Percentiles rank a stretch among this genome's conserved stretches.
Conservation (phyloP, 2,888 invertebrate genomes). For the Poecilobothrus nobilitatus region DNA sequence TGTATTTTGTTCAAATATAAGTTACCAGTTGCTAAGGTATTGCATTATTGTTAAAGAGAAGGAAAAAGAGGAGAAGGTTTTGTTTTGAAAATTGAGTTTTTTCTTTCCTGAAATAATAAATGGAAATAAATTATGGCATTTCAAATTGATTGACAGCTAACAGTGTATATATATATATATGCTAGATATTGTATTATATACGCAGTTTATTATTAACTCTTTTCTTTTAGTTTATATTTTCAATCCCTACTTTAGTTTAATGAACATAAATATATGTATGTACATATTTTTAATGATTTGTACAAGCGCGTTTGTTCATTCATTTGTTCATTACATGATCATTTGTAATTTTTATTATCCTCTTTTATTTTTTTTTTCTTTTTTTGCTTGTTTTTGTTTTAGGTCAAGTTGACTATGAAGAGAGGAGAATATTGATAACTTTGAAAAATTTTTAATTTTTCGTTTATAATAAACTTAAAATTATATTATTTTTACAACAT, state of each 20-base stretch:
- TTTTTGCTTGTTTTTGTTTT: too few species aligned
- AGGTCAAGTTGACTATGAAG: too few species aligned
- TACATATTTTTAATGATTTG: background rate
- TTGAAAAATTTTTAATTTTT: too few species aligned
- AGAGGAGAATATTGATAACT: too few species aligned
- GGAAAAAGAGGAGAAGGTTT: background rate
- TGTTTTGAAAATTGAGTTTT: background rate
- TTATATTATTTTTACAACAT: too few species aligned
- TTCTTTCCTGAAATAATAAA: background rate
- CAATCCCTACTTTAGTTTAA: background rate
- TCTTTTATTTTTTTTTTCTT: background rate
- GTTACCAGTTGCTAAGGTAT: too few species aligned
- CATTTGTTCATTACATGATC: background rate
- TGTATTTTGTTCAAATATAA: background rate
- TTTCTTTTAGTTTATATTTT: background rate
- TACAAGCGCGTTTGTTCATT: background rate
- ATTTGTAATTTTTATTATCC: background rate
- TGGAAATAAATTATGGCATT: background rate
- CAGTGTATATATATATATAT: too few species aligned
- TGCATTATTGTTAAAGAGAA: too few species aligned
- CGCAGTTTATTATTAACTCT: background rate
- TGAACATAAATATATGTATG: too few species aligned
- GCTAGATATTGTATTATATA: background rate
- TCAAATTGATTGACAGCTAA: background rate
- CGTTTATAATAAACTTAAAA: too few species aligned